Conservation (phyloP, 2,797 vertebrate species). For the Thaleichthys pacificus region DNA sequence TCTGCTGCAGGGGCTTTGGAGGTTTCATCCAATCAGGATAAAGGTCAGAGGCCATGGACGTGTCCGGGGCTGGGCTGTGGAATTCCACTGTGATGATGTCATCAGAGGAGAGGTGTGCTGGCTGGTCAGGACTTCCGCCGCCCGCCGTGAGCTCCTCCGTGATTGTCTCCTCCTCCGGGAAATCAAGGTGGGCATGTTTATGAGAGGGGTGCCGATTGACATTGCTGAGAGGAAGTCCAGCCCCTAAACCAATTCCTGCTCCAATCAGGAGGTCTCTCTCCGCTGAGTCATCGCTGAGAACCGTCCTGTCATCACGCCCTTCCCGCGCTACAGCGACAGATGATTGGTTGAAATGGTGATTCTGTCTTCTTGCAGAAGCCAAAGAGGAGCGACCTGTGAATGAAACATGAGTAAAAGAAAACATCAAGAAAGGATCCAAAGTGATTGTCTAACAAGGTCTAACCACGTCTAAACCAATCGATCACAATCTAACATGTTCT, state of each 20-base stretch:
- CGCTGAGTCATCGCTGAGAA: constrained; percentile 70
- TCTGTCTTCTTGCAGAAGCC: constrained; percentile 36
- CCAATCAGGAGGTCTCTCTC: constrained; percentile 72
- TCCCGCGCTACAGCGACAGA: constrained; percentile 48
- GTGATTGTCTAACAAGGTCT: no score
- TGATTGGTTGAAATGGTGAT: constrained; percentile 64
- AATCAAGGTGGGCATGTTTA: constrained; percentile 55
- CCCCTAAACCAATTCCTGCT: constrained; percentile 34
- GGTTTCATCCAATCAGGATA: constrained; percentile 54
- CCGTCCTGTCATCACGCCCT: constrained; percentile 56
- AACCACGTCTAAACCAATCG: no score
- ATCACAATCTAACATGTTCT: no score
- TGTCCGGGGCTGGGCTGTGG: constrained; percentile 75
- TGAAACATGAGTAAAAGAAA: constrained; percentile 34
- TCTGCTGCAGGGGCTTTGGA: constrained; percentile 61
- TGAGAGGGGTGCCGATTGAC: constrained; percentile 53
- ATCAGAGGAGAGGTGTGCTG: constrained; percentile 58
- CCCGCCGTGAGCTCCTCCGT: constrained; percentile 66
- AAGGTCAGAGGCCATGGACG: constrained; percentile 41
- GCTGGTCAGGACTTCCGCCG: constrained; percentile 68
- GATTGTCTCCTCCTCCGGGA: constrained; percentile 52
- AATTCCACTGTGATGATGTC: constrained; percentile 83
- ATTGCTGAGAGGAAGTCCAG: constrained; percentile 48
- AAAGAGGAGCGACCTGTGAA: constrained; percentile 63
- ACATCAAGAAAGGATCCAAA: no score